phyloP scores from a whole-genome alignment of 2,113 vertebrate species.

The Toxostoma redivivum region DNA sequence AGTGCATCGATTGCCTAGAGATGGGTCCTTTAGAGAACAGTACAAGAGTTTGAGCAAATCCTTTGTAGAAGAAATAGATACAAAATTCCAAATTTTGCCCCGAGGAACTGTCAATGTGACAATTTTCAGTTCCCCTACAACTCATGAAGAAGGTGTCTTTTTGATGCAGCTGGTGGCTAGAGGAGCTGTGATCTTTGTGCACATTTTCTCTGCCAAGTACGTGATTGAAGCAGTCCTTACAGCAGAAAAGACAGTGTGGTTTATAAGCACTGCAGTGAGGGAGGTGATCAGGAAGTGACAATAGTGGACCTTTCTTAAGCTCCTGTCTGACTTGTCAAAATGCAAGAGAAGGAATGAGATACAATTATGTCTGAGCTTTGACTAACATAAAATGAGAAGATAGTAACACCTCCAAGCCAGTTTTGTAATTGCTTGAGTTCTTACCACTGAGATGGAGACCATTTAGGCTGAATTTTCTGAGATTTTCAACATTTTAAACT shows the following conservation, averaged over 20 bases:
- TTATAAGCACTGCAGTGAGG: neutral
- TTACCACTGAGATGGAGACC: neutral
- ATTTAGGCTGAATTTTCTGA: neutral
- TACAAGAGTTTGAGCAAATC: neutral
- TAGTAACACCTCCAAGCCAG: neutral
- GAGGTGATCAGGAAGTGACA: neutral
- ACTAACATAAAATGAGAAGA: neutral
- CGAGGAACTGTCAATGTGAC: neutral
- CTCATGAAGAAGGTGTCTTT: neutral
- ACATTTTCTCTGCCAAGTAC: neutral
- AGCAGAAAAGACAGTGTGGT: neutral
- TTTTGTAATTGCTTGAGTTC: neutral
- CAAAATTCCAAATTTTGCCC: neutral
- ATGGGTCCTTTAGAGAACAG: neutral
- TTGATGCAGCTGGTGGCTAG: neutral
- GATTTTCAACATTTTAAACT: neutral
- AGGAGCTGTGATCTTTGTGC: neutral
- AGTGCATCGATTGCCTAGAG: neutral
- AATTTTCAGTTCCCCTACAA: neutral
- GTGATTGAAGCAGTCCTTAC: neutral
- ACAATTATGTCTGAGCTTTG: neutral
- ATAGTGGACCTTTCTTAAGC: neutral
- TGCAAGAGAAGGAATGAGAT: neutral
- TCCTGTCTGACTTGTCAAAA: neutral
- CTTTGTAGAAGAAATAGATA: neutral